phyloP scores from a whole-genome alignment of 2,888 invertebrate species.

The Drosophila meridiana region DNA sequence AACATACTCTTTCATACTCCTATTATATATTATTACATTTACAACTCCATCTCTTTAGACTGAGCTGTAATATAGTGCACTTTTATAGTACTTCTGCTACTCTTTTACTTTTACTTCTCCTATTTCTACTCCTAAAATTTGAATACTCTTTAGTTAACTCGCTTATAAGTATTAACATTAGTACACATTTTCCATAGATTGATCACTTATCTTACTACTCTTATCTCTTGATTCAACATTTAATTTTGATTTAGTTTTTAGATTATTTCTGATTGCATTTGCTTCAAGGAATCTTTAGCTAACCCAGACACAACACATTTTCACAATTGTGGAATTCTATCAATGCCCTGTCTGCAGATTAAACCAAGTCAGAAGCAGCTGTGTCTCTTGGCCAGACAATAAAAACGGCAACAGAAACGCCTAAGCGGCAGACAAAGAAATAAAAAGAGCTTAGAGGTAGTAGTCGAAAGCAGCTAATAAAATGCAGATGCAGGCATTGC shows the following conservation, averaged over 20 bases:
- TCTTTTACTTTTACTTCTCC: too few relatives aligned
- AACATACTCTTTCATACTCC: too few relatives aligned
- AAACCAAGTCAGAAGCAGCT: conserved; percentile 19
- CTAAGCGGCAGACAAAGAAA: conserved; percentile 5
- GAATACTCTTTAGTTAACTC: background rate
- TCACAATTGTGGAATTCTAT: conserved; percentile 7
- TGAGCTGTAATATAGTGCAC: too few relatives aligned
- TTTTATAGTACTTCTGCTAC: too few relatives aligned
- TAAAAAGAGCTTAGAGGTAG: background rate
- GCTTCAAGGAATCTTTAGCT: background rate
- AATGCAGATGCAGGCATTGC: conserved; percentile 24
- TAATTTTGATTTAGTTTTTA: background rate
- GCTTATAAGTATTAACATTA: background rate
- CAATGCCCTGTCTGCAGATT: conserved; percentile 14
- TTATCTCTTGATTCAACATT: background rate
- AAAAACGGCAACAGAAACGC: conserved; percentile 1
- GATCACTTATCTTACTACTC: background rate
- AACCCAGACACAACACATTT: conserved; percentile 12
- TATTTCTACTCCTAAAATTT: background rate
- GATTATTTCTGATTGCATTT: background rate
- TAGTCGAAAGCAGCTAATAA: conserved; percentile 33
- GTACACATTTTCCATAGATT: background rate
- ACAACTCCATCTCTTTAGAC: too few relatives aligned
- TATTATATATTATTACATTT: too few relatives aligned
- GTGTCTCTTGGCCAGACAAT: conserved; percentile 10